Base-by-base conservation (phyloP, 2,888 invertebrate genomes). In the Gnatocerus cornutus region DNA sequence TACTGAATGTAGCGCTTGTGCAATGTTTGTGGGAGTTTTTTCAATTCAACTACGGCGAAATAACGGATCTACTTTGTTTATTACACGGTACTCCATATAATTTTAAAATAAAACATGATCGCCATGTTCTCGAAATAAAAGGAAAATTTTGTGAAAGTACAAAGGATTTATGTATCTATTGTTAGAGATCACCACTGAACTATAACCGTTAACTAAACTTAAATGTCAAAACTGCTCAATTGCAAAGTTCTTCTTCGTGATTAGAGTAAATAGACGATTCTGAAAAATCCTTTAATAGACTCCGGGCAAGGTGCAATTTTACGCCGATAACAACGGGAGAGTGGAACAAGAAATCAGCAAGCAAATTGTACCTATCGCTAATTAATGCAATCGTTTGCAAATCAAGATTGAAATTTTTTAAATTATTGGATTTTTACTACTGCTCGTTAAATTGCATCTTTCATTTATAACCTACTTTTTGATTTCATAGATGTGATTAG, bases 111-210 rank as follows among this genome's bases (percentile, higher is more conserved):
- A 55, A 58, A 37, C 56, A 55, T 64, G 64, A 64, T 63, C 29
- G 29, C 39, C 21, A 55, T 16, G 62, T 62, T 77, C 76, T 76
- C 76, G 76, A 76, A 77, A 77, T 76, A 68, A 45, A 70, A 74
- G 72, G 75, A 75, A 76, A 75, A 77, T 78, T 76, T 77, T 76
- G 78, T 78, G 78, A 79, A 79, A 78, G 78, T 79, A 50, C 76
- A 77, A 76, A 76, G 78, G 74, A 79, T 79, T 79, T 79, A 79
- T 79, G 78, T 74, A 76, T 76, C 78, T 76, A 79, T 79, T 79
- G 79, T 79, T 77, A 75, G 78, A 76, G 75, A 79, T 78, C 77
- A 76, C 79, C 77, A 77, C 76, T 77, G 78, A 79, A 79, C 78
- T 78, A 78, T 77, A 78, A 77, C 75, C 75, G 72, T 76, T 61